Evolutionary conservation across 2,888 invertebrate species (phyloP).

Genomic region (Diaphora mendica): DNA sequence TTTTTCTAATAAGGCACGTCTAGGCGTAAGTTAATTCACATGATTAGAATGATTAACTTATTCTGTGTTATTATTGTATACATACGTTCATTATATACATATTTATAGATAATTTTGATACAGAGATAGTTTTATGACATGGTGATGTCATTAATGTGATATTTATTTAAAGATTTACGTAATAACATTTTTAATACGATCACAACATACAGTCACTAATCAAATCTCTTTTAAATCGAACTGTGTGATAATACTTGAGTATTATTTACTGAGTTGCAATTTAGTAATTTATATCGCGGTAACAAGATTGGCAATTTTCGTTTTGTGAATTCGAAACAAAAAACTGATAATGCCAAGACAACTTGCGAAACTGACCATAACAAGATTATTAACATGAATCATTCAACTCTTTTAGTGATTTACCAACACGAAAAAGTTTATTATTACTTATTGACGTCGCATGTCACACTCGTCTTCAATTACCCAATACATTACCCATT

Average conservation of each 20-base stretch:
- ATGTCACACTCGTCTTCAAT: slow-evolving; percentile 8
- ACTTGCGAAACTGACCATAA: slow-evolving; percentile 50
- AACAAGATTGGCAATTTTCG: slow-evolving; percentile 51
- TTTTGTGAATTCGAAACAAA: slow-evolving; percentile 48
- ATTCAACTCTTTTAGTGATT: slow-evolving; percentile 22
- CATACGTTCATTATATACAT: not conserved
- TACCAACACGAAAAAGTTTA: slow-evolving; percentile 20
- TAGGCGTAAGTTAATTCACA: slow-evolving; percentile 11
- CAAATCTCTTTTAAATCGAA: not conserved
- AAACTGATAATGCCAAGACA: slow-evolving; percentile 44
- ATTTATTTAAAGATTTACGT: not conserved
- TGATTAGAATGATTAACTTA: not conserved
- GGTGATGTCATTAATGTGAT: not conserved
- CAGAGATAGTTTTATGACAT: not conserved
- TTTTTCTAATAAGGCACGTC: slow-evolving; percentile 38
- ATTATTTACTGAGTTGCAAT: slow-evolving; percentile 30
- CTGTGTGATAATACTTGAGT: slow-evolving; percentile 12
- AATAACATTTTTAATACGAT: no score
- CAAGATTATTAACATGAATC: slow-evolving; percentile 22
- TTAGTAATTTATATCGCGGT: slow-evolving; percentile 41
- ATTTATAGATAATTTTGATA: not conserved
- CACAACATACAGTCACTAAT: not conserved
- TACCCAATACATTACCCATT: no score
- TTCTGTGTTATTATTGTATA: not conserved
- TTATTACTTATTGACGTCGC: slow-evolving; percentile 23